Evolutionary conservation across 2,113 vertebrate genomes (phyloP).

Genomic region (Lagopus leucura): DNA sequence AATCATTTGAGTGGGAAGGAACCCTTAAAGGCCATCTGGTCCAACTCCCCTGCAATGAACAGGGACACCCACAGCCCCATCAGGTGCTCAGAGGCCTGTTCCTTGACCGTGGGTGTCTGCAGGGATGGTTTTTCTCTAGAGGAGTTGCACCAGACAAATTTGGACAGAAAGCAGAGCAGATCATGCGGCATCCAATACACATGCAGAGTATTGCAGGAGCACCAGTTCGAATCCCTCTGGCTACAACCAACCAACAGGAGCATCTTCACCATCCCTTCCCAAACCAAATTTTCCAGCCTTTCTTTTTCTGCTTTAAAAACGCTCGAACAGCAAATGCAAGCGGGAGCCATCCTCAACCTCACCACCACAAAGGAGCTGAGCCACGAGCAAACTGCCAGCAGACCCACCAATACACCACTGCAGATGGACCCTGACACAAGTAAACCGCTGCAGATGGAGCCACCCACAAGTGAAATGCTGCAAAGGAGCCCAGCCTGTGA

Average conservation of each 20-base stretch:
- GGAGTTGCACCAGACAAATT: not conserved
- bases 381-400: not conserved
- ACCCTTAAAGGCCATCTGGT: too few species aligned
- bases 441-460: constrained; percentile 29
- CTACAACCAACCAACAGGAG: not conserved
- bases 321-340: not conserved
- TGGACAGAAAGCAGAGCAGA: not conserved
- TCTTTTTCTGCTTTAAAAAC: not conserved
- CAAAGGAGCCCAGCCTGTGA: not conserved
- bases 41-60: too few species aligned
- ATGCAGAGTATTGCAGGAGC: not conserved
- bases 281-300: not conserved
- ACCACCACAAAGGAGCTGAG: not conserved
- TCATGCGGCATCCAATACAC: not conserved
- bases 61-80: too few species aligned
- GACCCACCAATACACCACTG: not conserved
- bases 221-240: not conserved
- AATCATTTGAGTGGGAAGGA: too few species aligned
- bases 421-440: not conserved
- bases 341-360: not conserved
- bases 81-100: too few species aligned
- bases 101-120: too few species aligned
- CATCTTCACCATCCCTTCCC: not conserved
- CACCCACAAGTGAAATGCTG: not conserved
- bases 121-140: not conserved